Evolutionary conservation across 2,888 invertebrate species (phyloP), one percentile per base, ranked within the genome.

Genomic region (Metalampra italica): DNA sequence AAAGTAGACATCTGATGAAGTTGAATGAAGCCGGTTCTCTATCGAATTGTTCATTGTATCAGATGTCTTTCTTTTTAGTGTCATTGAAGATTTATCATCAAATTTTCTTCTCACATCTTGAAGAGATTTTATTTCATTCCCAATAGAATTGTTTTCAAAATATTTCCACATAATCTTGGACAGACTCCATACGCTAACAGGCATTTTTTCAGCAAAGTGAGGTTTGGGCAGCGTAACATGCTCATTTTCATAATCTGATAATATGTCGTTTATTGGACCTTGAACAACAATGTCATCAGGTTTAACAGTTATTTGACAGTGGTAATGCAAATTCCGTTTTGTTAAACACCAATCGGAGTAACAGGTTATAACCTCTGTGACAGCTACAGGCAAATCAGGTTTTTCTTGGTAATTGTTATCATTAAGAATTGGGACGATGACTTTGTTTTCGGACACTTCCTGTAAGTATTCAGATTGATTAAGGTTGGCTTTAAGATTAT

Each of bases 341-440:
- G 62, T 59, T 30, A 50, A 42, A 43, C 42, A 45, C 67, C 64
- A 66, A 38, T 66, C 66, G 7, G 64, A 55, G 9, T 56, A 34
- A 52, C 62, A 66, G 9, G 29, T 15, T n/a, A n/a, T n/a, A 22
- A 22, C 5, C 2, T 22, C 22, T 22, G 22, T 22, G 22, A 22
- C 39, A 9, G 39, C 39, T 39, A 9, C 0, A 14, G 39, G 14
- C 9, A 13, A 12, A 12, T 39, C 39, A 5, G 32, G 12, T 22
- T 39, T 40, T 11, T 22, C 22, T 22, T 22, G 2, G 5, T 22
- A 22, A 22, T 3, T 22, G 3, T 22, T 22, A 3, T 22, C 22
- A 22, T 22, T n/a, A n/a, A n/a, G 22, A 3, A 22, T 3, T 22
- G 22, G 2, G 3, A 5, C 5, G 22, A 22, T 22, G 5, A 22